A percentile compares a stretch with the other conserved stretches of the same genome.
Conservation (phyloP, 2,888 invertebrate genomes). For the Galerucella calmariensis region DNA sequence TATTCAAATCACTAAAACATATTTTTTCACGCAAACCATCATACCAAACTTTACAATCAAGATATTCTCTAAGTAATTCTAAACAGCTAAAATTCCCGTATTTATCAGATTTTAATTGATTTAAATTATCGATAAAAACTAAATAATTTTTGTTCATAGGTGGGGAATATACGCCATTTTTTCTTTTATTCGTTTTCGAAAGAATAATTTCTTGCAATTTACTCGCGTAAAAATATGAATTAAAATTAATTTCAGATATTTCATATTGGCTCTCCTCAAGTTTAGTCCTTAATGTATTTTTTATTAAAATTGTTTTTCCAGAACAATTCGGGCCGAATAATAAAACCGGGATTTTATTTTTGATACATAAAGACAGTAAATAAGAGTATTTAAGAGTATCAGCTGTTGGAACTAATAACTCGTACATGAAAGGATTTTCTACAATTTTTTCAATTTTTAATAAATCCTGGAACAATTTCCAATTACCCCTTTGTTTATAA, state of each 20-base stretch:
- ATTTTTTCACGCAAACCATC: conserved; percentile 69
- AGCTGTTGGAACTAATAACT: conserved; percentile 69
- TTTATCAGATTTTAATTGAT: conserved; percentile 67
- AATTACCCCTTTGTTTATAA: conserved; percentile 70
- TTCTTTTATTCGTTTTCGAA: conserved; percentile 66
- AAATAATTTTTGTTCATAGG: conserved; percentile 69
- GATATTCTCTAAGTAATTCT: conserved; percentile 73
- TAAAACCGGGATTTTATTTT: conserved; percentile 73
- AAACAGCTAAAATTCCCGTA: conserved; percentile 69
- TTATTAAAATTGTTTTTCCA: conserved; percentile 73
- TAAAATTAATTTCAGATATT: conserved; percentile 69
- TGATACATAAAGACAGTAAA: conserved; percentile 68
- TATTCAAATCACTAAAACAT: conserved; percentile 68
- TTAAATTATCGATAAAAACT: conserved; percentile 76
- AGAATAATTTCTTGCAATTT: conserved; percentile 68
- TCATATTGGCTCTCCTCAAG: conserved; percentile 66
- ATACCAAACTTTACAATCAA: conserved; percentile 73
- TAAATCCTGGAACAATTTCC: conserved; percentile 71
- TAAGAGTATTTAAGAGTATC: conserved; percentile 69
- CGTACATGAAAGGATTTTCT: conserved; percentile 62
- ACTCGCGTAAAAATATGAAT: conserved; percentile 65
- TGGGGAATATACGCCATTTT: conserved; percentile 70
- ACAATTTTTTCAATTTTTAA: conserved; percentile 65
- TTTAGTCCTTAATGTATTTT: conserved; percentile 65
- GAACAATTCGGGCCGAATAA: conserved; percentile 72